Evolutionary conservation across 2,888 invertebrate species (phyloP).

Genomic region (Drosophila greeni): DNA sequence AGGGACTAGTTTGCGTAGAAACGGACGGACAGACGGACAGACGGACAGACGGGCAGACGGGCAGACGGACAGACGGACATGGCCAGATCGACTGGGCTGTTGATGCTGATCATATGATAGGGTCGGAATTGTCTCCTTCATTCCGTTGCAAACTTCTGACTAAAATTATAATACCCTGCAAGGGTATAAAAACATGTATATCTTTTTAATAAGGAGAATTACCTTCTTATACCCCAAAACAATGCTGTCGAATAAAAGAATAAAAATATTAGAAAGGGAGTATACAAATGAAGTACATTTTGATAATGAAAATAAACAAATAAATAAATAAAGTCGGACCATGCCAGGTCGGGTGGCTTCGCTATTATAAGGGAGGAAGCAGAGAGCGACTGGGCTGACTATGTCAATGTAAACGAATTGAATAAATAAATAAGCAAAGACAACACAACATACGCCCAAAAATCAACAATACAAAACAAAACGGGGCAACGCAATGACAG

Average conservation of each 20-base stretch:
- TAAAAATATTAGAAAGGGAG: conserved; percentile 39
- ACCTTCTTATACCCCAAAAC: conserved; percentile 3
- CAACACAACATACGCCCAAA: conserved; percentile 59
- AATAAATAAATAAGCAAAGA: conserved; percentile 60
- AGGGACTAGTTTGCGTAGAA: no score
- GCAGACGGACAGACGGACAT: no score
- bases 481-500: conserved; percentile 30
- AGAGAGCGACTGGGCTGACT: conserved; percentile 11
- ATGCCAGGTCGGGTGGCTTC: conserved; percentile 15
- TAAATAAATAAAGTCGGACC: conserved; percentile 46
- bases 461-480: conserved; percentile 38
- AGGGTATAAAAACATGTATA: not conserved
- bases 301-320: conserved; percentile 63
- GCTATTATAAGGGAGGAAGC: conserved; percentile 10
- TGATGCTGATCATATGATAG: no score
- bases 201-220: not conserved
- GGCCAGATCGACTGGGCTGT: no score
- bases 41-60: no score
- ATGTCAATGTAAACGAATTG: conserved; percentile 55
- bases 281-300: conserved; percentile 57
- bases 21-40: no score
- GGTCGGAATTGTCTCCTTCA: no score
- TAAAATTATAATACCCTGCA: no score
- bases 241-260: conserved; percentile 21
- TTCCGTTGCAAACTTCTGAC: no score